Evolutionary conservation across 2,888 invertebrate species (phyloP), one percentile per base, ranked within the genome.

Genomic region (Neoitamus cyanurus): DNA sequence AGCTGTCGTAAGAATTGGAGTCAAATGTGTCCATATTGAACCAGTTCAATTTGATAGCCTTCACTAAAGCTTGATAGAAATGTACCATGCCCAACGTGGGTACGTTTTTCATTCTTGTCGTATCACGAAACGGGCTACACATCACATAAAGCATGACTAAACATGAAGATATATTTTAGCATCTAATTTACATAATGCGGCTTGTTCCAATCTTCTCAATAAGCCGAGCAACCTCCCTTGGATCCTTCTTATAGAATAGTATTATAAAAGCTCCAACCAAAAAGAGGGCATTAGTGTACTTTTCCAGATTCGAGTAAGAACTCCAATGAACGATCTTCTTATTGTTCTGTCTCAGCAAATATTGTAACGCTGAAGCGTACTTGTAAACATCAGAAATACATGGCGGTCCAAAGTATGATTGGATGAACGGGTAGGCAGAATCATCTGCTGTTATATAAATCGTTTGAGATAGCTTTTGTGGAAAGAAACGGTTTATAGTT

Each of bases 341-440:
- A 69, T 94, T 92, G 87, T 93, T 92, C n/a, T 80, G 91, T 90
- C 90, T 94, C 73, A 97, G 90, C 90, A 95, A 96, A 86, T 94
- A 94, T 88, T 95, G 95, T 84, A 97, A 90, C 90, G 95, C 94
- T 88, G 93, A 93, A 91, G 96, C 97, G 91, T 97, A 97, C 89
- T 95, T 94, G 91, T 95, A 97, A 37, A 98, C 92, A 93, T 96
- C 95, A 2, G 96, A 96, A 87, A 98, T 92, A 92, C 97, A 97
- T 87, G 97, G 92, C 0, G 98, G 98, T 3, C 98, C 98, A 91
- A 98, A 98, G 90, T 98, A 98, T 30, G 94, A 94, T 91, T 96
- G 97, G 91, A 96, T 97, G 90, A 96, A 96, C 91, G 77, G 77
- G 13, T 48, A 77, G 6, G 37, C 28, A 25, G 77, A 77, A 5